Evolutionary conservation across 2,888 invertebrate species (phyloP).

Genomic region (Ypsolopha sequella): DNA sequence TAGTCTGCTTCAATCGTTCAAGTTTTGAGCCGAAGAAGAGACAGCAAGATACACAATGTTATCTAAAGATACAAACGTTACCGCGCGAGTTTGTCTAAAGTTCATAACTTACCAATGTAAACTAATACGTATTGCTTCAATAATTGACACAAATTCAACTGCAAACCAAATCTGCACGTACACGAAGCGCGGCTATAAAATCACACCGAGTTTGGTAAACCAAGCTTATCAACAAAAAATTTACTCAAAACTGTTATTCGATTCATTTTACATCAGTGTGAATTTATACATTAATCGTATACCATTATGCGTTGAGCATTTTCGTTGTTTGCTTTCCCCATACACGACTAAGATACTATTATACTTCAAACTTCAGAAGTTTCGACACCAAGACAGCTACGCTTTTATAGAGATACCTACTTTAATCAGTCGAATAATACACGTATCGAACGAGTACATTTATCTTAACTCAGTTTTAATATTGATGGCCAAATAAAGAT

Average conservation of each 20-base stretch:
- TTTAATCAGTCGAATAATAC: too few relatives aligned
- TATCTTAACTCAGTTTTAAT: too few relatives aligned
- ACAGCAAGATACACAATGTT: too few relatives aligned
- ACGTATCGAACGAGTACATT: too few relatives aligned
- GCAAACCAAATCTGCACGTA: neutral
- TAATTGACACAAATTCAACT: constrained; percentile 23
- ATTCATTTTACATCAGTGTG: constrained; percentile 7
- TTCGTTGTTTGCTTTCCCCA: constrained; percentile 21
- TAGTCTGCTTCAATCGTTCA: neutral
- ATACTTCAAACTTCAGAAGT: too few relatives aligned
- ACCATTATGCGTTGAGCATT: constrained; percentile 29
- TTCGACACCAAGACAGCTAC: too few relatives aligned
- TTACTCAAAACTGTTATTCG: neutral
- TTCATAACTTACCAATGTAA: constrained; percentile 5
- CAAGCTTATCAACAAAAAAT: neutral
- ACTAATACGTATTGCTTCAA: constrained; percentile 14
- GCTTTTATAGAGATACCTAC: too few relatives aligned
- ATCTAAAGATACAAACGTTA: too few relatives aligned
- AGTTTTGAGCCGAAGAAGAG: too few relatives aligned
- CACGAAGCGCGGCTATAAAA: constrained; percentile 14
- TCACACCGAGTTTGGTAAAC: constrained; percentile 5
- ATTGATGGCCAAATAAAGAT: too few relatives aligned
- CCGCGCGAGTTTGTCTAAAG: neutral
- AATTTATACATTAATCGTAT: constrained; percentile 15
- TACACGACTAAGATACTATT: neutral